Conservation (phyloP, 2,113 vertebrate species). For the Riparia riparia region DNA sequence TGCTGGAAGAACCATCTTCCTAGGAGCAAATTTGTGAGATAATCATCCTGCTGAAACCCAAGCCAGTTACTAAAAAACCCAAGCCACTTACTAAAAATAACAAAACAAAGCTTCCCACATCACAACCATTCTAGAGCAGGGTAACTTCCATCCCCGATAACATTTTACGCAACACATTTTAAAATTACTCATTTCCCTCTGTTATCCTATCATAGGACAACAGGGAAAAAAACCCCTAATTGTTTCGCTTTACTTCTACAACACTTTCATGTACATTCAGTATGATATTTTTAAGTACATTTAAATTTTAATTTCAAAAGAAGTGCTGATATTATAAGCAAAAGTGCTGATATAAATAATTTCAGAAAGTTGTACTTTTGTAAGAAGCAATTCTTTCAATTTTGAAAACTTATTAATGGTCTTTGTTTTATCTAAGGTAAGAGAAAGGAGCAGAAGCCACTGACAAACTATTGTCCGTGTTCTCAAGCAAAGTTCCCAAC, state of each 20-base stretch:
- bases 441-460: slow-evolving; percentile 70
- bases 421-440: slow-evolving; percentile 71
- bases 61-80: not conserved
- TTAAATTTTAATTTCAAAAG: not conserved
- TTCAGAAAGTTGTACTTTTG: not conserved
- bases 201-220: not conserved
- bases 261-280: not conserved
- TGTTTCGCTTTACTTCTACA: not conserved
- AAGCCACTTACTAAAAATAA: not conserved
- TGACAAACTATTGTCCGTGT: slow-evolving; percentile 72
- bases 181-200: not conserved
- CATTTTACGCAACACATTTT: not conserved
- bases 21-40: not conserved
- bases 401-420: not conserved
- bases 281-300: not conserved
- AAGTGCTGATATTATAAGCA: not conserved
- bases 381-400: not conserved
- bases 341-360: not conserved
- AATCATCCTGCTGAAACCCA: not conserved
- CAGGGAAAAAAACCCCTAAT: not conserved
- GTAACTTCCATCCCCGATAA: not conserved
- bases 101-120: not conserved
- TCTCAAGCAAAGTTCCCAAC: slow-evolving; percentile 78
- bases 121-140: not conserved
- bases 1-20: not conserved